Conservation (phyloP, 2,888 invertebrate genomes). For the Lasioglossum marginatum region DNA sequence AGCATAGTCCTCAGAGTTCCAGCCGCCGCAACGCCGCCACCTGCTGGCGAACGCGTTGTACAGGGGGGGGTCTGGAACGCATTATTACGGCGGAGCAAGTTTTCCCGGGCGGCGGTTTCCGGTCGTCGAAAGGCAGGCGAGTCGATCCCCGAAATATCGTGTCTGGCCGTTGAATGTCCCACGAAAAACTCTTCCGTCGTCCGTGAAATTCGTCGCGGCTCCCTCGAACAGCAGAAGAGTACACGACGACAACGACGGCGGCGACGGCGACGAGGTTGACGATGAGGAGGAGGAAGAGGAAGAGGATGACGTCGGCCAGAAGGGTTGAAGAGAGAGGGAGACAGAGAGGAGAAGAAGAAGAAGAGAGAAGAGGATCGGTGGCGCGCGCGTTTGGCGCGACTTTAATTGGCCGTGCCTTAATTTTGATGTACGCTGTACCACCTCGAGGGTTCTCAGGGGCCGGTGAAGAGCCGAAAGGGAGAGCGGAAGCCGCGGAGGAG, state of each 20-base stretch:
- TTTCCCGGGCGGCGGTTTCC: background rate
- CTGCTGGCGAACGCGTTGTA: background rate
- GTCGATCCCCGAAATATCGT: constrained; percentile 33
- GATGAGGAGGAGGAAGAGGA: background rate
- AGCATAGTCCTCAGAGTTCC: background rate
- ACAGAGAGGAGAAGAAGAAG: background rate
- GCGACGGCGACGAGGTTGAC: background rate
- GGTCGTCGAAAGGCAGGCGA: constrained; percentile 3
- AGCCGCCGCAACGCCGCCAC: background rate
- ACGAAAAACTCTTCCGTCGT: constrained; percentile 23
- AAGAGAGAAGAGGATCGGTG: constrained; percentile 18
- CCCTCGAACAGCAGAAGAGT: constrained; percentile 2
- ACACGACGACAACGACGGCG: background rate
- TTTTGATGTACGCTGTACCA: constrained; percentile 78
- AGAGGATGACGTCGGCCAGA: background rate
- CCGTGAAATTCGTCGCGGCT: constrained; percentile 22
- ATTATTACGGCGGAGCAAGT: constrained; percentile 35
- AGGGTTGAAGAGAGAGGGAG: background rate
- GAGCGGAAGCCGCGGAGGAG: constrained; percentile 47
- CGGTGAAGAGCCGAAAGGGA: constrained; percentile 66
- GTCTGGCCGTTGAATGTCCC: constrained; percentile 9
- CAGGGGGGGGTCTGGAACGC: background rate
- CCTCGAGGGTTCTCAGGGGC: constrained; percentile 76
- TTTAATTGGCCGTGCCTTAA: constrained; percentile 82
- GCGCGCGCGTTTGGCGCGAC: constrained; percentile 66